Base-by-base conservation (phyloP, 2,113 vertebrate genomes). In the Neotragus pygmaeus region DNA sequence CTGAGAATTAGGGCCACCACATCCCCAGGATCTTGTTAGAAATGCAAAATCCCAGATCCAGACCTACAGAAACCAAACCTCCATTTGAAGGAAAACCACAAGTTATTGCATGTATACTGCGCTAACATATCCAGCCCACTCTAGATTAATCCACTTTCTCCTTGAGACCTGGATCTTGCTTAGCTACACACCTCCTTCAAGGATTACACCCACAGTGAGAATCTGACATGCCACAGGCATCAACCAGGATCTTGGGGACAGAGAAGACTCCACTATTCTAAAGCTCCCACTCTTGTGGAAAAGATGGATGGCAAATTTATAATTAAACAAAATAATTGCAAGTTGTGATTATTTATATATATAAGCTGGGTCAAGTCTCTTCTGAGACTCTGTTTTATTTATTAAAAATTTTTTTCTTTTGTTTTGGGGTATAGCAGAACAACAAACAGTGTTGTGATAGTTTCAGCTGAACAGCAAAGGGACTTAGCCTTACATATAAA, bases 341-440 rank as follows among this genome's bases (percentile, higher is more conserved):
- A 14, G 3, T 9, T 53, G 39, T 1, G 60, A n/a, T 12, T 25
- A 6, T 17, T 28, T 7, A 10, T 3, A 0, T 6, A 0, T 10
- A 3, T 25, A 36, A 28, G 25, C 15, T 16, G 28, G n/a, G 9
- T 0, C 6, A 55, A 17, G 6, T 21, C 36, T n/a, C 43, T 81
- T 58, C n/a, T 2, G 7, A 64, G 25, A 45, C 19, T 5, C 25
- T 45, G 0, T 33, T 49, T 43, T 19, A 10, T 49, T 80, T 49
- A 33, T 78, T 17, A 0, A 0, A 27, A 23, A 1, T 27, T 75
- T 77, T 30, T 77, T 30, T 78, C 27, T 47, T 51, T 51, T 80
- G 30, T 49, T 21, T n/a, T 21, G 47, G 17, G 5, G 47, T 80
- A 51, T 21, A n/a, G 30, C 17, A 73, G 66, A 73, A 73, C 10